phyloP scores from a whole-genome alignment of 2,888 invertebrate species.

The Dryobota labecula region DNA sequence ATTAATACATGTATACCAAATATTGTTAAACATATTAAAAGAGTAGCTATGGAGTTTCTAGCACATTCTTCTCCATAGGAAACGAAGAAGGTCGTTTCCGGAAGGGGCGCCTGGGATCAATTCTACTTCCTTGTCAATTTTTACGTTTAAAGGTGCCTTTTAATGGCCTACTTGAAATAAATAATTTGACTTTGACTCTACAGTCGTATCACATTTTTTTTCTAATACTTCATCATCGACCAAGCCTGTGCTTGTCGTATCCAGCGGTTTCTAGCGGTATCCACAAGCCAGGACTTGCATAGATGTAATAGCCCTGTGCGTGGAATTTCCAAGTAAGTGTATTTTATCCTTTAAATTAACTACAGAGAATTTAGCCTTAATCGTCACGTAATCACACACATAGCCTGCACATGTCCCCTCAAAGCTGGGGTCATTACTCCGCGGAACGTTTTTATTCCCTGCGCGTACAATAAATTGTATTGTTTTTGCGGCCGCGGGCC shows the following conservation, averaged over 20 bases:
- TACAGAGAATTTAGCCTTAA: background rate
- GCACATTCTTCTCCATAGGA: too few species aligned
- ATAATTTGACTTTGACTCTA: too few species aligned
- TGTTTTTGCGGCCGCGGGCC: slow-evolving; percentile 45
- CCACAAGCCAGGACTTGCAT: background rate
- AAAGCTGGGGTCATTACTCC: slow-evolving; percentile 38
- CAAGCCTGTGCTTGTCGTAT: background rate
- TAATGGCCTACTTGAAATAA: too few species aligned
- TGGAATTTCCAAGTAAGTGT: background rate
- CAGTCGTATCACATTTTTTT: too few species aligned
- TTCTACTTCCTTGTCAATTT: background rate
- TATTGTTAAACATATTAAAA: background rate
- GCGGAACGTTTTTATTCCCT: slow-evolving; percentile 42
- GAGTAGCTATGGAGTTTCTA: too few species aligned
- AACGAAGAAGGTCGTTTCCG: too few species aligned
- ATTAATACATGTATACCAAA: background rate
- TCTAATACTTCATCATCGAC: too few species aligned
- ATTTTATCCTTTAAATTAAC: slow-evolving; percentile 3
- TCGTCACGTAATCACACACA: slow-evolving; percentile 4
- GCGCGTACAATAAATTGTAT: slow-evolving; percentile 46
- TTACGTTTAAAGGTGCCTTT: too few species aligned
- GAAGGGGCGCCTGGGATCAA: background rate
- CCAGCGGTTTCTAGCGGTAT: background rate
- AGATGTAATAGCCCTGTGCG: background rate
- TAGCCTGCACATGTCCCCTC: slow-evolving; percentile 4